A percentile compares a stretch with the other conserved stretches of the same genome.
phyloP scores from a whole-genome alignment of 2,888 invertebrate genomes.

The Lomographa bimaculata region DNA sequence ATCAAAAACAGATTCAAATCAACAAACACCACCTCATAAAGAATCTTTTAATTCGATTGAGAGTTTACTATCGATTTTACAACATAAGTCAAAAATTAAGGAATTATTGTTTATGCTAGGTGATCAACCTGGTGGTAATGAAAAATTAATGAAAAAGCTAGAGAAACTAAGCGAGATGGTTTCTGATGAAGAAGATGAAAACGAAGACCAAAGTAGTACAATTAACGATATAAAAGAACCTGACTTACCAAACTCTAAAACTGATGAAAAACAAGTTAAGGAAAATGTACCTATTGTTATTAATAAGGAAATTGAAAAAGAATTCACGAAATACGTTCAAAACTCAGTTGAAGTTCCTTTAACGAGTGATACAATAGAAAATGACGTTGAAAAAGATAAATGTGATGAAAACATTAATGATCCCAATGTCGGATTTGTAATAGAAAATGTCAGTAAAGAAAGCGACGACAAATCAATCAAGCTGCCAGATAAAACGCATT shows the following conservation, averaged over 20 bases:
- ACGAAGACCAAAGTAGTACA: slow-evolving; percentile 10
- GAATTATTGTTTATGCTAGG: slow-evolving; percentile 69
- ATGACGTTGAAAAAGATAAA: no score
- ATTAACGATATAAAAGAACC: background rate
- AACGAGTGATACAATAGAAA: no score
- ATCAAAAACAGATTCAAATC: slow-evolving; percentile 13
- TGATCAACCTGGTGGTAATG: slow-evolving; percentile 64
- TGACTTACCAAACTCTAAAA: background rate
- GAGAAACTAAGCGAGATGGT: slow-evolving; percentile 82
- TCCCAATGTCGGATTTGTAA: no score
- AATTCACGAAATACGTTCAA: no score
- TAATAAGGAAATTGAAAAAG: slow-evolving; percentile 3
- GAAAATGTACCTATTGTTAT: background rate
- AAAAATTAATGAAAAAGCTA: slow-evolving; percentile 83
- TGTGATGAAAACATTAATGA: no score
- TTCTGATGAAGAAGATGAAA: slow-evolving; percentile 69
- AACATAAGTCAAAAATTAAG: slow-evolving; percentile 77
- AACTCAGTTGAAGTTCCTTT: no score
- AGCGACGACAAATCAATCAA: no score
- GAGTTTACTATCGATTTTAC: slow-evolving; percentile 63
- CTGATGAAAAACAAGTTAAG: background rate
- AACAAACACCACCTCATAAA: slow-evolving; percentile 29
- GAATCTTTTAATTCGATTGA: slow-evolving; percentile 51
- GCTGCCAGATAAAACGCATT: no score
- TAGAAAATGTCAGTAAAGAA: background rate